Evolutionary conservation across 2,113 vertebrate genomes (phyloP).

Genomic region (Limanda limanda): DNA sequence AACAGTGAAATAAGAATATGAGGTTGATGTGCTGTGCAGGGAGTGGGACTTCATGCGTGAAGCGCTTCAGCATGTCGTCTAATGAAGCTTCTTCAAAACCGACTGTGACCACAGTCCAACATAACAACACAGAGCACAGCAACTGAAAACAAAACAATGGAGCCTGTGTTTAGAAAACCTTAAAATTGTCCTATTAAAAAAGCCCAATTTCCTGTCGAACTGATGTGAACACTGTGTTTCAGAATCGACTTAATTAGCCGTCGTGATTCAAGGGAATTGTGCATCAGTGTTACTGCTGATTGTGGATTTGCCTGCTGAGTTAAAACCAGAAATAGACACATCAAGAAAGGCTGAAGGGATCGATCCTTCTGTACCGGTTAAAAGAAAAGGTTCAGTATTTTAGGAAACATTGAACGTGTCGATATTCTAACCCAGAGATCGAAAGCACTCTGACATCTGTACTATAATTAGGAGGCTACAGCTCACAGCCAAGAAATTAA

Average conservation of each 20-base stretch:
- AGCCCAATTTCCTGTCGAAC: background rate
- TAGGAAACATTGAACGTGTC: too few relatives aligned
- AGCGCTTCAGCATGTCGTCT: background rate
- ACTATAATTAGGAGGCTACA: background rate
- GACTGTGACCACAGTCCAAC: constrained; percentile 6
- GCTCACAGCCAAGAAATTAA: background rate
- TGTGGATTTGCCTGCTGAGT: too few relatives aligned
- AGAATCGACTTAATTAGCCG: constrained; percentile 31
- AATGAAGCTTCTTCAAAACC: background rate
- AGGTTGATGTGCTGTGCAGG: background rate
- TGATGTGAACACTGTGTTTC: constrained; percentile 8
- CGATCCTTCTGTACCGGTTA: too few relatives aligned
- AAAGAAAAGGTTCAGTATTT: too few relatives aligned
- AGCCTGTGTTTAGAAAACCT: background rate
- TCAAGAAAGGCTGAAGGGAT: background rate
- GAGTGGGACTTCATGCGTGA: background rate
- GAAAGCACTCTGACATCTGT: background rate
- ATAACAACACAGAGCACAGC: constrained; percentile 37
- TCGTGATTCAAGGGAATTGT: background rate
- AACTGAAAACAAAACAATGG: constrained; percentile 19
- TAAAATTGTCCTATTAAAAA: too few relatives aligned
- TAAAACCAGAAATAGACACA: background rate
- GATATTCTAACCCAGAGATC: too few relatives aligned
- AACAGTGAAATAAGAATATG: background rate
- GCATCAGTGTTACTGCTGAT: constrained; percentile 4